These are phyloP conservation scores for Murina feae DNA, from an alignment of 2,113 vertebrate species.

Conservation along the genomic window DNA sequence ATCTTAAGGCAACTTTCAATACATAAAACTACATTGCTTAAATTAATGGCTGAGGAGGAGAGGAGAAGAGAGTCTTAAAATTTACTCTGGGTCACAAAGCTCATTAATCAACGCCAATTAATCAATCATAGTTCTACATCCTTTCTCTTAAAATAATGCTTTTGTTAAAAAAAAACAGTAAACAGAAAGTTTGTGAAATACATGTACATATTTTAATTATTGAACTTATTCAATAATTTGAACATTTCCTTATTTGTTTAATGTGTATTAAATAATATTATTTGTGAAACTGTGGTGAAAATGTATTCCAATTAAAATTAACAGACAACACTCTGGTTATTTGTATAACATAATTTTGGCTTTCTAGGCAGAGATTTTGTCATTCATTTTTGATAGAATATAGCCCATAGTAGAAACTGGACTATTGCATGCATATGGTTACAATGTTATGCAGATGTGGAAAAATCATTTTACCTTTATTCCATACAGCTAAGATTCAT, in stretches of 20 bases:
- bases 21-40: not conserved
- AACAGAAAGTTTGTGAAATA: not conserved
- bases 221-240: not conserved
- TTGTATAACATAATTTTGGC: constrained; percentile 44
- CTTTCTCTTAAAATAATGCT: constrained; percentile 4
- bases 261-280: not conserved
- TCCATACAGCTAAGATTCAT: not conserved
- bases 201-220: not conserved
- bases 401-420: not conserved
- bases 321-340: constrained; percentile 31
- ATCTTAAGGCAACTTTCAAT: not conserved
- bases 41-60: not conserved
- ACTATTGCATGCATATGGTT: constrained; percentile 47
- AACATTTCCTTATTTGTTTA: not conserved
- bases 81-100: not conserved
- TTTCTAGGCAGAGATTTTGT: constrained; percentile 51
- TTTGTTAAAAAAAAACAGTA: not conserved
- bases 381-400: constrained; percentile 60
- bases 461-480: constrained; percentile 42
- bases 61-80: not conserved
- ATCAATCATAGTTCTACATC: not conserved
- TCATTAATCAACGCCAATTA: not conserved
- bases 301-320: constrained; percentile 33
- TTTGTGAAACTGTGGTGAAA: not conserved
- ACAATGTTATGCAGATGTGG: constrained; percentile 52